These are phyloP conservation scores for Epinephelus malabaricus DNA, from an alignment of 2,797 vertebrate species.

Conservation along the genomic window DNA sequence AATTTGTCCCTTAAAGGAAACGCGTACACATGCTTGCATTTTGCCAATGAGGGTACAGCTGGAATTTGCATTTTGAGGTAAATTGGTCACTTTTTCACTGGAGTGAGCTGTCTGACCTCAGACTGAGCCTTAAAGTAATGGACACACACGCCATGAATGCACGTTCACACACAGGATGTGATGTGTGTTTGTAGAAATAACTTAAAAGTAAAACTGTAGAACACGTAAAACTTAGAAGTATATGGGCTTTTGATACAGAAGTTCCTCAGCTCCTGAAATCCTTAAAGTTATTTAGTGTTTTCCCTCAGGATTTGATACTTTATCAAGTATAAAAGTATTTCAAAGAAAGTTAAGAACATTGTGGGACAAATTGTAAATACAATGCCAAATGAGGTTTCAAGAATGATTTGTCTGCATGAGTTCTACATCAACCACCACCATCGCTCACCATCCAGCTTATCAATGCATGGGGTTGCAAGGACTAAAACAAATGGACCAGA, in stretches of 20 bases:
- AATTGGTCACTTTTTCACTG: slow-evolving; percentile 87
- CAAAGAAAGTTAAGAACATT: not conserved
- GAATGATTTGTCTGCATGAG: not conserved
- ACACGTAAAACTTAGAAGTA: not conserved
- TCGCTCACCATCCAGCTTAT: slow-evolving; percentile 23
- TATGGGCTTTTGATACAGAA: not conserved
- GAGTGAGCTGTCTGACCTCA: slow-evolving; percentile 82
- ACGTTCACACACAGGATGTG: slow-evolving; percentile 35
- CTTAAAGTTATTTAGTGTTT: not conserved
- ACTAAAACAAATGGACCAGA: not conserved
- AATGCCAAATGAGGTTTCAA: not conserved
- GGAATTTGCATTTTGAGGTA: slow-evolving; percentile 84
- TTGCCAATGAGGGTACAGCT: slow-evolving; percentile 76
- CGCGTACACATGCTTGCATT: slow-evolving; percentile 70
- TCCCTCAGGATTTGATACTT: not conserved
- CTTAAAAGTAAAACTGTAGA: slow-evolving; percentile 11
- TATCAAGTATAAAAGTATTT: slow-evolving; percentile 6
- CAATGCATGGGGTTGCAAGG: not conserved
- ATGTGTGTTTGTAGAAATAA: slow-evolving; percentile 40
- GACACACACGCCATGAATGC: slow-evolving; percentile 45
- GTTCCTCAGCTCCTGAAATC: not conserved
- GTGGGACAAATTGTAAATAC: slow-evolving; percentile 1
- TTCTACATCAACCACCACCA: not conserved
- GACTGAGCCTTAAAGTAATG: slow-evolving; percentile 72
- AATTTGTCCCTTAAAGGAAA: slow-evolving; percentile 83